Percentiles rank a stretch among this genome's conserved stretches.
Conservation (phyloP, 2,113 vertebrate genomes). For the Tragelaphus strepsiceros region DNA sequence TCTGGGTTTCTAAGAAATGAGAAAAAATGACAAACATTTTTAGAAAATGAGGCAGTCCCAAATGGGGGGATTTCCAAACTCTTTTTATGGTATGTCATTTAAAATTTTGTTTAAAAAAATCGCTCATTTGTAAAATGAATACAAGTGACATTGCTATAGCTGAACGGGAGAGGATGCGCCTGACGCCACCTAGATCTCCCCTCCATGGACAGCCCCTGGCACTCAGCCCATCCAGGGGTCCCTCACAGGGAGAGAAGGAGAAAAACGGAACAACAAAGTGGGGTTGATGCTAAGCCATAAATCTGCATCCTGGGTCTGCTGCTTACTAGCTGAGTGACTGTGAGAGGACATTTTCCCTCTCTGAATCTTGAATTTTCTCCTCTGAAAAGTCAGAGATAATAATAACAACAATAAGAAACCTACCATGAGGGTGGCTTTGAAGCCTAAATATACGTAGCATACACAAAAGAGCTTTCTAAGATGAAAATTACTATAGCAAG, state of each 20-base stretch:
- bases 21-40: slow-evolving; percentile 49
- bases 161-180: too few relatives aligned
- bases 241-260: not conserved
- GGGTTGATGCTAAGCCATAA: accelerated
- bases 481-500: not conserved
- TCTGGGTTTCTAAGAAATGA: slow-evolving; percentile 69
- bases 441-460: not conserved
- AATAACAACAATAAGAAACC: not conserved
- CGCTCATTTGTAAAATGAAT: not conserved
- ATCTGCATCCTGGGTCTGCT: not conserved
- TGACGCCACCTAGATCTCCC: not conserved
- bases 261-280: accelerated
- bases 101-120: not conserved
- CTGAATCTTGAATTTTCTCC: not conserved
- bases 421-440: not conserved
- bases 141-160: not conserved
- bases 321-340: not conserved
- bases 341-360: not conserved
- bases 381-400: not conserved
- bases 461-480: not conserved
- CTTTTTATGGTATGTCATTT: not conserved
- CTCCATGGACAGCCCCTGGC: accelerated
- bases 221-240: not conserved
- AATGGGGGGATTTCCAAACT: not conserved
- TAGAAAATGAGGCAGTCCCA: slow-evolving; percentile 31